Percentiles rank a stretch among this genome's conserved stretches.
These are phyloP conservation scores for Drosophila lacicola DNA, from an alignment of 2,888 invertebrate species.

Conservation along the genomic window DNA sequence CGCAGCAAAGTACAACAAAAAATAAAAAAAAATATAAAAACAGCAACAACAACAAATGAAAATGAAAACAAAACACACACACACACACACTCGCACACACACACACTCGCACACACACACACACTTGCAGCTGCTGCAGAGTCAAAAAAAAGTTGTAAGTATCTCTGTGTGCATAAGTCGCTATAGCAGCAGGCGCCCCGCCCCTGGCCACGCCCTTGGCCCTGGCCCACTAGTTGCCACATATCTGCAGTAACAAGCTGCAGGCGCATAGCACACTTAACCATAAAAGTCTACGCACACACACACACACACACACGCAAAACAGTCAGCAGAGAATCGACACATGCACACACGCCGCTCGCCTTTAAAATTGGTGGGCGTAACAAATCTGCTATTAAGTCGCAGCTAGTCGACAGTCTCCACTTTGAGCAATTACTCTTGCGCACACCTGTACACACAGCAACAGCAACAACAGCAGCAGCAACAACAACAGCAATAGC, in stretches of 20 bases:
- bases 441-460: conserved; percentile 52
- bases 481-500: background rate
- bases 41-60: conserved; percentile 22
- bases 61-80: conserved; percentile 20
- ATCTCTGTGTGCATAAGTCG: conserved; percentile 49
- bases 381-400: conserved; percentile 31
- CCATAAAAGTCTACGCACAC: conserved; percentile 40
- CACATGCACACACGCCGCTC: conserved; percentile 1
- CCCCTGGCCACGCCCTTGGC: background rate
- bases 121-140: conserved; percentile 2
- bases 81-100: conserved; percentile 27
- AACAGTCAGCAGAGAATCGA: conserved; percentile 29
- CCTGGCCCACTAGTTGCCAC: background rate
- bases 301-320: background rate
- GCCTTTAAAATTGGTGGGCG: conserved; percentile 43
- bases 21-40: conserved; percentile 27
- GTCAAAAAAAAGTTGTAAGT: conserved; percentile 29
- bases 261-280: conserved; percentile 35
- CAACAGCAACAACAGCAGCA: background rate
- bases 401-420: conserved; percentile 30
- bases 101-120: conserved; percentile 25
- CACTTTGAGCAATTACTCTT: conserved; percentile 67
- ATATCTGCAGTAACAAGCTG: conserved; percentile 54
- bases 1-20: conserved; percentile 53
- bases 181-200: background rate